Conservation (phyloP, 2,113 vertebrate genomes). For the Tachysurus fulvidraco region DNA sequence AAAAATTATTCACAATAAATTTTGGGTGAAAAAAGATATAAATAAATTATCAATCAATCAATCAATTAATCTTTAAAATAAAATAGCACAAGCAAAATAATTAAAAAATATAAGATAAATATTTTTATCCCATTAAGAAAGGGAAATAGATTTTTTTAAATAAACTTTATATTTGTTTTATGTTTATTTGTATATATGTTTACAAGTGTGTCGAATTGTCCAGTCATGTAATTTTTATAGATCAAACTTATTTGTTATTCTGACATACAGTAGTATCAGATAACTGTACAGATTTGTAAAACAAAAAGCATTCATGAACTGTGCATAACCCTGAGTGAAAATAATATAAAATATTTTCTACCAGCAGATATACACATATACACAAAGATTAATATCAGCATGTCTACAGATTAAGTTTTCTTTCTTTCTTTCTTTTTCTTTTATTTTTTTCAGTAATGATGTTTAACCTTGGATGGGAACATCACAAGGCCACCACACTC, state of each 20-base stretch:
- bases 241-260: neutral
- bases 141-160: too few relatives aligned
- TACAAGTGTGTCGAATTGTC: neutral
- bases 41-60: neutral
- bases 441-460: neutral
- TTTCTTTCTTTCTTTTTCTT: neutral
- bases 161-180: too few relatives aligned
- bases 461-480: neutral
- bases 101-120: too few relatives aligned
- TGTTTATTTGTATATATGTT: too few relatives aligned
- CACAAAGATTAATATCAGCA: neutral
- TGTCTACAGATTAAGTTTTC: neutral
- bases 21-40: neutral
- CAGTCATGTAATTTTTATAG: neutral
- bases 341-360: neutral
- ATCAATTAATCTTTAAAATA: neutral
- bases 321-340: neutral
- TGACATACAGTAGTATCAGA: too few relatives aligned
- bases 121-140: too few relatives aligned
- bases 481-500: neutral
- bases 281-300: too few relatives aligned
- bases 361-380: neutral
- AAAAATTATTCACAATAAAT: neutral
- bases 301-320: neutral
- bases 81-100: too few relatives aligned